Conservation (phyloP, 2,797 vertebrate genomes). For the Threskiornis aethiopicus region DNA sequence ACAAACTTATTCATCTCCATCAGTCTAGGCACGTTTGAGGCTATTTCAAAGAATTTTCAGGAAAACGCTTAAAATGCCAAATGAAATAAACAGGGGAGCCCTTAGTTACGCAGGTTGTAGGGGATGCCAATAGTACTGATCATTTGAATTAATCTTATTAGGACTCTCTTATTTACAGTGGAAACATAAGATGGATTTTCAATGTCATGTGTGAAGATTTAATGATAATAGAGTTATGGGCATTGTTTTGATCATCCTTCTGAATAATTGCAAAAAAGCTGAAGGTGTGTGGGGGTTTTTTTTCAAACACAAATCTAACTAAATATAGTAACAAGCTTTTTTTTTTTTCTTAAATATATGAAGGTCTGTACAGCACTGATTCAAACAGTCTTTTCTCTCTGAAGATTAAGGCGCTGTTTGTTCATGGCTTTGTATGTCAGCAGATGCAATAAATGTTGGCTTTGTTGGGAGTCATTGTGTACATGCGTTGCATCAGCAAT, state of each 20-base stretch:
- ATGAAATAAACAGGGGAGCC: background rate
- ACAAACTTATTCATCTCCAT: background rate
- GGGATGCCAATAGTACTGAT: background rate
- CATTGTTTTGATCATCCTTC: background rate
- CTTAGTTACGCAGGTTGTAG: background rate
- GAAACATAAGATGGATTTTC: background rate
- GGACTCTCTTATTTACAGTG: background rate
- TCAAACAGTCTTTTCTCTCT: background rate
- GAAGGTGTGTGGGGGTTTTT: background rate
- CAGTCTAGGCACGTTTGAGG: background rate
- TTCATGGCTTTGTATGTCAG: background rate
- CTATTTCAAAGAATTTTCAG: background rate
- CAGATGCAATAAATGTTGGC: background rate
- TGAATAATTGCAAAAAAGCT: background rate
- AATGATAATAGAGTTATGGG: background rate
- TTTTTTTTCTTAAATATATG: background rate
- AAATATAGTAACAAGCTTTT: background rate
- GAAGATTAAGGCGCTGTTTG: background rate
- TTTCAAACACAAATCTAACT: background rate
- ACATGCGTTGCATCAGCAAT: background rate
- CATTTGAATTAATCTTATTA: background rate
- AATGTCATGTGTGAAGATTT: background rate
- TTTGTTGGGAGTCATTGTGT: background rate
- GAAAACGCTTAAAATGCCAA: background rate
- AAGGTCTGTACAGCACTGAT: background rate